Evolutionary conservation across 2,113 vertebrate species (phyloP).

Genomic region (Anarhynchus alexandrinus): DNA sequence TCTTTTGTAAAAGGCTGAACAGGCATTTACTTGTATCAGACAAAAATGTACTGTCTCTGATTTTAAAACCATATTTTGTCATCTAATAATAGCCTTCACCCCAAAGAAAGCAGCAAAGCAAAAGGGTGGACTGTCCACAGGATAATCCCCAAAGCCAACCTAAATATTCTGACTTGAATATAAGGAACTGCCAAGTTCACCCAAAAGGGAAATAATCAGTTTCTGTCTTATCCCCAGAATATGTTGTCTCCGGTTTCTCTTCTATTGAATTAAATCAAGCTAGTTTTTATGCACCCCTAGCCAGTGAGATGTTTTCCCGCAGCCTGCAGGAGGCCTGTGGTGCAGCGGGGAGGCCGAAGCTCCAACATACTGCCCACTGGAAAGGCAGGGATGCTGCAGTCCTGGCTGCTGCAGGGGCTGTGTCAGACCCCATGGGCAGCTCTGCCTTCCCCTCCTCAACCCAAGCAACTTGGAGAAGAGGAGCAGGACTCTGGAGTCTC

Average conservation of each 20-base stretch:
- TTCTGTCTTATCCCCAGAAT: background rate
- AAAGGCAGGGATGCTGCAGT: background rate
- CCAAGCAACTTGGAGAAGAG: background rate
- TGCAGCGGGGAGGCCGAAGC: background rate
- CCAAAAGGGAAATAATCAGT: fast-evolving
- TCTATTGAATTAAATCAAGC: background rate
- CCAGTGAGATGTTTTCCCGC: background rate
- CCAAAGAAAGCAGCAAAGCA: background rate
- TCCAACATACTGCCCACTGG: fast-evolving
- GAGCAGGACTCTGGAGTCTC: background rate
- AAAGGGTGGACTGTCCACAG: background rate
- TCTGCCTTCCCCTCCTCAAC: background rate
- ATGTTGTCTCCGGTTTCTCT: background rate
- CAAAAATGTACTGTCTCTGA: background rate
- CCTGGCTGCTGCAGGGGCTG: background rate
- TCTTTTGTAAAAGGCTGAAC: background rate
- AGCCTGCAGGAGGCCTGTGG: background rate
- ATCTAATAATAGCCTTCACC: background rate
- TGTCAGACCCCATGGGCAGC: background rate
- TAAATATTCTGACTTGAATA: background rate
- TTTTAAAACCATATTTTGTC: background rate
- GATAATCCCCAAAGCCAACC: background rate
- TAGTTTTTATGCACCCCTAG: background rate
- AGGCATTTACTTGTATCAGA: background rate
- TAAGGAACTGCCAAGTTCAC: background rate